Base-by-base conservation (phyloP, 2,888 invertebrate species). In the Neoascia interrupta region DNA sequence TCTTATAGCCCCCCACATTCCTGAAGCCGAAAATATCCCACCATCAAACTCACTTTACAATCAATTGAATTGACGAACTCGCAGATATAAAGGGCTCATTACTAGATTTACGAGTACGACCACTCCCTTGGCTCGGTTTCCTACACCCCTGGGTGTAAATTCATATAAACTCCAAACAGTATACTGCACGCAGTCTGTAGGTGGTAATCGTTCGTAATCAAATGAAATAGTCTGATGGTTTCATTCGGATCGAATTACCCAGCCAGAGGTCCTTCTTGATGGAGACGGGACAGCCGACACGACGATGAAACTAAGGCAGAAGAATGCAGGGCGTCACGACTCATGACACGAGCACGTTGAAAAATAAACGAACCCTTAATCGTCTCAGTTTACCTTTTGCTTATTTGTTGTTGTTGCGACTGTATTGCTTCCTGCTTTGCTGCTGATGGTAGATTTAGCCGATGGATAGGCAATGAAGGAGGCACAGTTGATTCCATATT, bases 161-260 rank as follows among this genome's bases (percentile, higher is more conserved):
- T 26, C 56, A 16, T 15, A 60, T 60, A 13, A 58, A 47, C 49
- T 41, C 21, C 4, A 49, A n/a, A n/a, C 18, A 36, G 34, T 4
- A 13, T 16, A 16, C 10, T 66, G 56, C 28, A 45, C 31, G 39
- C 49, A 19, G 43, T 28, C 36, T 19, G 47, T 54, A 53, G 64
- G 60, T 70, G 60, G 60, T 64, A 76, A 72, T 60, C 39, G 53
- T 49, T 60, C 4, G 58, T 76, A 76, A 76, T 76, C 64, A 60
- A 70, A 70, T 70, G 64, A 76, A 76, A 76, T 70, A 60, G 58
- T 53, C 28, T 31, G 58, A 58, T 58, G 53, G 53, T 64, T 53
- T 34, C 45, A 64, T 58, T 72, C 39, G 41, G 28, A 72, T 64
- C 60, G 34, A 60, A 76, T 76, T 60, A 60, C 64, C 31, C 47